These are phyloP conservation scores for Myotis pilosus DNA, from an alignment of 2,797 vertebrate genomes.

Conservation along the genomic window DNA sequence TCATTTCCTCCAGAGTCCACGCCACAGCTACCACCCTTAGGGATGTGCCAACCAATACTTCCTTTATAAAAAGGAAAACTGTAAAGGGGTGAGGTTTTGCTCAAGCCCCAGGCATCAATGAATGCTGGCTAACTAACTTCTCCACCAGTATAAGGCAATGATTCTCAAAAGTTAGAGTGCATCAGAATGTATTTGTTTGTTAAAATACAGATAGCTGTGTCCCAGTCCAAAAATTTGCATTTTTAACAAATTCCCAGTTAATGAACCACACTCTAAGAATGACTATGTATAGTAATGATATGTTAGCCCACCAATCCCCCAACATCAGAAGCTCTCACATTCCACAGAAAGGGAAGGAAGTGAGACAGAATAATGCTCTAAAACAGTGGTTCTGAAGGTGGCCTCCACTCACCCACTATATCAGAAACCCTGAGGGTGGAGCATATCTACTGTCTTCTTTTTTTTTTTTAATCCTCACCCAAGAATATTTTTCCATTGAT, in stretches of 20 bases:
- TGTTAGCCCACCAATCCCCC: not conserved
- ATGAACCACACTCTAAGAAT: constrained; percentile 40
- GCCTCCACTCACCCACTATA: not conserved
- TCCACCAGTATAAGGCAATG: not conserved
- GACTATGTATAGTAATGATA: not conserved
- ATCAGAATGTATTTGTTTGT: constrained; percentile 28
- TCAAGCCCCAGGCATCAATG: constrained; percentile 6
- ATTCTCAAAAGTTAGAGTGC: constrained; percentile 29
- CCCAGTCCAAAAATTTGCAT: constrained; percentile 5
- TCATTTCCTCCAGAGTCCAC: not conserved
- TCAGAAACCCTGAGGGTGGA: constrained; percentile 17
- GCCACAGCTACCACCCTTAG: not conserved
- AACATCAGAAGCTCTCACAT: constrained; percentile 52
- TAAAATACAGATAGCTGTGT: constrained; percentile 7
- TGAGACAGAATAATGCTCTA: constrained; percentile 9
- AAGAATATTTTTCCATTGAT: too few relatives aligned
- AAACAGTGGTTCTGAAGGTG: constrained; percentile 34
- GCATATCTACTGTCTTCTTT: not conserved
- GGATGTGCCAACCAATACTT: constrained; percentile 3
- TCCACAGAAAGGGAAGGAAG: constrained; percentile 17
- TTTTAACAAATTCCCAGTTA: constrained; percentile 52
- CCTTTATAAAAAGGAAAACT: constrained; percentile 1
- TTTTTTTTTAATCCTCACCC: too few relatives aligned
- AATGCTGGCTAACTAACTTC: constrained; percentile 31
- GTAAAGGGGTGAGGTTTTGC: not conserved